A percentile compares a stretch with the other conserved stretches of the same genome.
phyloP scores from a whole-genome alignment of 1,140 invertebrate species.

The Trichomalopsis sarcophagae region DNA sequence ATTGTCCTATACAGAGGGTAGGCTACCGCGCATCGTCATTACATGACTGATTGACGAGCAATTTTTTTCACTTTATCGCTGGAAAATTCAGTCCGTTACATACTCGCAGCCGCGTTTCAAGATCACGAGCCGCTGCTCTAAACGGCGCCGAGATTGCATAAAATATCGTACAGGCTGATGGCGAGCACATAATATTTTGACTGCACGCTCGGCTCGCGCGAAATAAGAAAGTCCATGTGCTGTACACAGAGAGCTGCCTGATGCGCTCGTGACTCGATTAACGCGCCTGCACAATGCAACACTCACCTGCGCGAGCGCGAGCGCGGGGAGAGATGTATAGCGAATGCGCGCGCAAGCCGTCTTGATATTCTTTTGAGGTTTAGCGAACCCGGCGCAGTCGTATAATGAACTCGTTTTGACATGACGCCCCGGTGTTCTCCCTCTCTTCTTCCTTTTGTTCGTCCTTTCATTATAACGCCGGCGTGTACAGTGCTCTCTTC shows the following conservation, averaged over 20 bases:
- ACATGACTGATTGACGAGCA: background rate
- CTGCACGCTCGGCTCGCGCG: background rate
- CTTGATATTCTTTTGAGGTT: constrained; percentile 40
- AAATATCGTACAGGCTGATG: background rate
- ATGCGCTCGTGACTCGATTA: constrained; percentile 41
- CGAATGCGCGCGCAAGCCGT: constrained; percentile 1
- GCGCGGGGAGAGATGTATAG: background rate
- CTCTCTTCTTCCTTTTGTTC: constrained; percentile 38
- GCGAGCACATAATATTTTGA: constrained; percentile 29
- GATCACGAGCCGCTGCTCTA: too few species aligned
- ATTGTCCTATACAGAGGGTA: background rate
- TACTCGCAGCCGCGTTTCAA: too few species aligned
- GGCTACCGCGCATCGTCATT: background rate
- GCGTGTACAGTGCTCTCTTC: constrained; percentile 21
- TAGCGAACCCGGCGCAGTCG: constrained; percentile 35
- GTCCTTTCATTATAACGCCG: constrained; percentile 47
- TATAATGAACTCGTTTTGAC: constrained; percentile 71
- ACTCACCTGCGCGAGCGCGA: background rate
- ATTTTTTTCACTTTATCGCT: background rate
- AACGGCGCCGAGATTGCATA: background rate
- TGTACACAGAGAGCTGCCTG: background rate
- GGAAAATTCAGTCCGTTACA: background rate
- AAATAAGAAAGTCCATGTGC: background rate
- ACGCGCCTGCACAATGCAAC: constrained; percentile 40
- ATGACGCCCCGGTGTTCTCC: constrained; percentile 52